These are phyloP conservation scores for Nomada lathburiana DNA, from an alignment of 2,888 invertebrate species.

Conservation along the genomic window DNA sequence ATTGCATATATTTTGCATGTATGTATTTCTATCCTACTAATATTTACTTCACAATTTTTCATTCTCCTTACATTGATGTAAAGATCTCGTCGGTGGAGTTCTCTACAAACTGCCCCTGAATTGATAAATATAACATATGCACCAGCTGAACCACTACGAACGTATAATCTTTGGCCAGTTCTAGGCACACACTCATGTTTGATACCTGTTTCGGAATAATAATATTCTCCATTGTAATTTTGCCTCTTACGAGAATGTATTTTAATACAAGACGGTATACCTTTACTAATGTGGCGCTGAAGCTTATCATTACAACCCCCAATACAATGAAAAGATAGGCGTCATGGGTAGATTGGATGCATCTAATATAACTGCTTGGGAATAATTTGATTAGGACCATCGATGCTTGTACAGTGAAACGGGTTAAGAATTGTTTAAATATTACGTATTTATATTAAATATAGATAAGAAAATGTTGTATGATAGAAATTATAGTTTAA, in stretches of 20 bases:
- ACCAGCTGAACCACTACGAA: conserved; percentile 8
- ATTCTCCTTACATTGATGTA: conserved; percentile 6
- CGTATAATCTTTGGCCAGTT: neutral
- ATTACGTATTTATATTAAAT: neutral
- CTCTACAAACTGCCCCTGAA: conserved; percentile 29
- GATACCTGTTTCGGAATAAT: conserved; percentile 4
- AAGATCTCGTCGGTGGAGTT: neutral
- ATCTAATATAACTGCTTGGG: neutral
- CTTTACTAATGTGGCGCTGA: conserved; percentile 23
- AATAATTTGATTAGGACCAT: neutral
- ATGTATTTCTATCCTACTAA: too few relatives aligned
- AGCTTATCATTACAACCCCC: neutral
- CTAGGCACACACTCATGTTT: neutral
- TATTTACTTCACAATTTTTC: neutral
- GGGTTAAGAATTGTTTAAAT: too few relatives aligned
- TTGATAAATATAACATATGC: conserved; percentile 9
- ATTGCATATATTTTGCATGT: too few relatives aligned
- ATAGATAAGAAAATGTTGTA: neutral
- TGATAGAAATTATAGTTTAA: too few relatives aligned
- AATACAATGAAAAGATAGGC: neutral
- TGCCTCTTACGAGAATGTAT: too few relatives aligned
- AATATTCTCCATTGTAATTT: neutral
- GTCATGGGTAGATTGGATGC: neutral
- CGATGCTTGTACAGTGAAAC: too few relatives aligned
- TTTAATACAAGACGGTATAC: neutral